Conservation (phyloP, 2,888 invertebrate species). For the Pseudococcus longispinus region DNA sequence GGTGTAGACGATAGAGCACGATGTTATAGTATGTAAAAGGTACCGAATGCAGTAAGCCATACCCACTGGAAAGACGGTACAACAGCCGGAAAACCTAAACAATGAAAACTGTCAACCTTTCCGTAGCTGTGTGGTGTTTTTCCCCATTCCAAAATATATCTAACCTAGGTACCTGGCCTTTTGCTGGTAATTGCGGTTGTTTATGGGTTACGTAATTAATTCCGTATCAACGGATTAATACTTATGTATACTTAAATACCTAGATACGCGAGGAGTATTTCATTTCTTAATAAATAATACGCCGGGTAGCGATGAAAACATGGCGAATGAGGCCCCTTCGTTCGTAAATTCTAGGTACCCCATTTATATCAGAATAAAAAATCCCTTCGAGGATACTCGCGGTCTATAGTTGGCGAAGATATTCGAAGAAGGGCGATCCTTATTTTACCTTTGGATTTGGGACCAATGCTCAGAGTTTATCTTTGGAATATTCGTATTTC, state of each 20-base stretch:
- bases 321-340: neutral
- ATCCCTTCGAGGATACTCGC: neutral
- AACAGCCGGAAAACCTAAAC: neutral
- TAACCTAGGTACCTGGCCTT: neutral
- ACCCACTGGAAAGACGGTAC: neutral
- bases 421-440: neutral
- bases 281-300: neutral
- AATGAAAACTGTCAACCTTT: constrained; percentile 34
- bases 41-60: neutral
- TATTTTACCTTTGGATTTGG: neutral
- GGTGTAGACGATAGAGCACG: neutral
- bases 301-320: neutral
- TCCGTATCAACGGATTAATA: constrained; percentile 17
- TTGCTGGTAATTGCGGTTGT: neutral
- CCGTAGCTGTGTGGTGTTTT: neutral
- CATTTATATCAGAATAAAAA: neutral
- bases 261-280: neutral
- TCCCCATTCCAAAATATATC: neutral
- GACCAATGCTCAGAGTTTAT: neutral
- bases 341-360: neutral
- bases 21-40: neutral
- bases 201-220: constrained; percentile 17
- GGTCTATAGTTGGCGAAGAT: neutral
- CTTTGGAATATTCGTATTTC: neutral
- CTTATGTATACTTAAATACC: neutral